Percentiles rank a stretch among this genome's conserved stretches.
These are phyloP conservation scores for Drosophila suboccidentalis DNA, from an alignment of 2,888 invertebrate species.

Conservation along the genomic window DNA sequence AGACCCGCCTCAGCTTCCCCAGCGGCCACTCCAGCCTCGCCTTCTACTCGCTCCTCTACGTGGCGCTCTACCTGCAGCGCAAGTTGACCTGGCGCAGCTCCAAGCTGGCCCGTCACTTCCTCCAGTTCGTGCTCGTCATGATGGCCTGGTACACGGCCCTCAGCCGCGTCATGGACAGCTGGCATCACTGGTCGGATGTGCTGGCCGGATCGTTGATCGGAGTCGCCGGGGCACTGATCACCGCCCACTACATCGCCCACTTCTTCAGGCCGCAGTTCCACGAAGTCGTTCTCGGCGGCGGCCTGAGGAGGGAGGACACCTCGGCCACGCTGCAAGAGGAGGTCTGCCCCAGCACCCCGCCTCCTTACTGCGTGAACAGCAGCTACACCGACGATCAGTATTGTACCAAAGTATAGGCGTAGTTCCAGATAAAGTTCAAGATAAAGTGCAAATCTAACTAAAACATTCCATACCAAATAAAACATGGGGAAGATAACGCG, in stretches of 20 bases:
- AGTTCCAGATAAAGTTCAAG: neutral
- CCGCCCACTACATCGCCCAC: conserved; percentile 68
- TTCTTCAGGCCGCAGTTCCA: conserved; percentile 43
- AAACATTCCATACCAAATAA: conserved; percentile 61
- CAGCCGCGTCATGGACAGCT: conserved; percentile 79
- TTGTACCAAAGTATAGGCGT: conserved; percentile 75
- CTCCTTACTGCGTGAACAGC: conserved; percentile 72
- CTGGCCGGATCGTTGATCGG: conserved; percentile 73
- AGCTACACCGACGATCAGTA: conserved; percentile 70
- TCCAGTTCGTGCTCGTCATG: conserved; percentile 87
- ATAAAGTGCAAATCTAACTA: conserved; percentile 16
- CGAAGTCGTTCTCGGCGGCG: conserved; percentile 17
- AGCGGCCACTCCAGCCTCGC: conserved; percentile 96
- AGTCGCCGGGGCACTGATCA: conserved; percentile 69
- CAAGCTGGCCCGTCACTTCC: conserved; percentile 91
- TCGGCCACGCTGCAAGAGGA: conserved; percentile 77
- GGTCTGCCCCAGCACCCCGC: conserved; percentile 72
- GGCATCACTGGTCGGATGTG: conserved; percentile 84
- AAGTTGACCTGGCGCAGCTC: conserved; percentile 93
- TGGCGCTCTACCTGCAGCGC: conserved; percentile 94
- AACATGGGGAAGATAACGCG: neutral
- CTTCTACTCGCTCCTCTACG: conserved; percentile 93
- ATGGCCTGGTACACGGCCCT: conserved; percentile 82
- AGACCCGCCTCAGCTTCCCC: conserved; percentile 94
- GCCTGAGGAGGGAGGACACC: conserved; percentile 68